These are phyloP conservation scores for Peromyscus aztecus DNA, from an alignment of 2,797 vertebrate genomes.

Conservation along the genomic window DNA sequence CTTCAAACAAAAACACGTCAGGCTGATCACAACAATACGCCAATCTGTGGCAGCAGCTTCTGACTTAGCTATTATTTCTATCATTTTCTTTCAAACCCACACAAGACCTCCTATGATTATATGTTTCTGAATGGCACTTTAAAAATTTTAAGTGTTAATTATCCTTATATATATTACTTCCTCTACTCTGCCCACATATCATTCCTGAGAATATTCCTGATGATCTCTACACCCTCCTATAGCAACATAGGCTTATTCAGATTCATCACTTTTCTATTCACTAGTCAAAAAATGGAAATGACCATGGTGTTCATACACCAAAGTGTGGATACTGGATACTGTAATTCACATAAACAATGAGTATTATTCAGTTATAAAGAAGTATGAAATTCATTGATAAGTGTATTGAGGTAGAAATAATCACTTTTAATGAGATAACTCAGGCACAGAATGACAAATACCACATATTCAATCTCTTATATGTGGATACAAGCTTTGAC, in stretches of 20 bases:
- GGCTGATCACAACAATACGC: too few species aligned
- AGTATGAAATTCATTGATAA: neutral
- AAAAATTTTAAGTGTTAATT: neutral
- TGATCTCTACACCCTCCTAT: neutral
- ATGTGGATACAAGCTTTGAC: neutral
- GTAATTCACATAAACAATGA: neutral
- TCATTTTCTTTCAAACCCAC: too few species aligned
- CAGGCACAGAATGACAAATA: neutral
- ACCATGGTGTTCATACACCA: neutral
- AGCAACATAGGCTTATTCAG: neutral
- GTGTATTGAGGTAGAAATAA: neutral
- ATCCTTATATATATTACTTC: neutral
- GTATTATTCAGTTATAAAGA: neutral
- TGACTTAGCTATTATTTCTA: too few species aligned
- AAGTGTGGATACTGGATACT: neutral
- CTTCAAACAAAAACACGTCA: too few species aligned
- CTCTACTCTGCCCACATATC: neutral
- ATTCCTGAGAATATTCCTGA: neutral
- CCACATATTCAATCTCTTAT: neutral
- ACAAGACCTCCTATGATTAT: neutral
- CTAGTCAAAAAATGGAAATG: neutral
- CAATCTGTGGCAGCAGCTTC: too few species aligned
- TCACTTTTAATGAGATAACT: neutral
- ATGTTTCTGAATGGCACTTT: neutral
- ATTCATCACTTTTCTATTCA: neutral